Evolutionary conservation across 2,113 vertebrate species (phyloP).

Genomic region (Gorsachius goisagi): DNA sequence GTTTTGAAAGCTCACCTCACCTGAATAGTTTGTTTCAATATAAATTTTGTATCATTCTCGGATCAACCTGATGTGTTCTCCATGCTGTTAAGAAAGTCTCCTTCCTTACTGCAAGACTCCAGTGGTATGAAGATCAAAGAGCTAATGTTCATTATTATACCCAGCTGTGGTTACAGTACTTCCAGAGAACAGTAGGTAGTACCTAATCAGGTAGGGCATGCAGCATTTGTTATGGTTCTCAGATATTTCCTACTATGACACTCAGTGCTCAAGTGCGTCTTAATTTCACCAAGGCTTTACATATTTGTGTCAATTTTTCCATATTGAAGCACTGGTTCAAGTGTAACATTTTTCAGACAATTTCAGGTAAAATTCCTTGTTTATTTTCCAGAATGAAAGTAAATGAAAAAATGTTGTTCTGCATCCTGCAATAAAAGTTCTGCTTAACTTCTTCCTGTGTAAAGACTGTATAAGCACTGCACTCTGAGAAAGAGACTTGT

Average conservation of each 20-base stretch:
- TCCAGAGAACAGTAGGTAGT: neutral
- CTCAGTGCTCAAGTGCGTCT: neutral
- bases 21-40: neutral
- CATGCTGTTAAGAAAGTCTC: neutral
- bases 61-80: neutral
- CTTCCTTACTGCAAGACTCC: neutral
- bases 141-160: neutral
- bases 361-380: neutral
- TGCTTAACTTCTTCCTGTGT: neutral
- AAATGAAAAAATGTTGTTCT: neutral
- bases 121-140: neutral
- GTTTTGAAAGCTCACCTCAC: neutral
- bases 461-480: neutral
- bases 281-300: neutral
- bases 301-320: neutral
- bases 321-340: neutral
- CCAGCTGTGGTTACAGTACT: neutral
- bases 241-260: neutral
- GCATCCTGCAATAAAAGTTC: neutral
- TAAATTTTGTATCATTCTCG: neutral
- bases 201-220: neutral
- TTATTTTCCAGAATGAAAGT: neutral
- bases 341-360: neutral
- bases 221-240: neutral
- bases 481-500: neutral